Base-by-base conservation (phyloP, 2,797 vertebrate genomes). In the Coregonus ussuriensis region DNA sequence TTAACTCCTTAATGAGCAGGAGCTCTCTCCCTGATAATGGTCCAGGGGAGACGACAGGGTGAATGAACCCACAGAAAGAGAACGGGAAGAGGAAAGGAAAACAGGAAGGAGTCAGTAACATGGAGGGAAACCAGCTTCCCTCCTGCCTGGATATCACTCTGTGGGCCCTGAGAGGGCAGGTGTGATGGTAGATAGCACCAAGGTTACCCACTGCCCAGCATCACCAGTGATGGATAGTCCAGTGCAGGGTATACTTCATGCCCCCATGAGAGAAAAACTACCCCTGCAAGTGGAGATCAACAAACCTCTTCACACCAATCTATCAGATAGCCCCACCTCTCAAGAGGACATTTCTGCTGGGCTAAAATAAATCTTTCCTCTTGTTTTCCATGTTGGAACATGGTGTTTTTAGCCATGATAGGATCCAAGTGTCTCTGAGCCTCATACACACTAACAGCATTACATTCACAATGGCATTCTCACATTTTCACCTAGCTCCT, bases 1-100 rank as follows among this genome's bases (percentile, higher is more conserved):
- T 93, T 93, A 95, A 94, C 93, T 93, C 85, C 91, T 94, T 94
- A 93, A 94, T 93, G 92, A 94, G 93, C 90, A 93, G 88, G 88
- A 92, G 92, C 81, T 70, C 88, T 90, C 88, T 89, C 82, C 79
- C 81, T 79, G 93, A 95, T 94, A 94, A 93, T 87, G 86, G 90
- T 83, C 88, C 87, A 84, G 87, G 77, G 56, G 72, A 73, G 25
- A 77, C 71, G 33, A 31, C 21, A 51, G 62, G 62, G 31, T 2
- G 53, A 14, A 35, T 41, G 33, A 6, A 71, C 16, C 52, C 33
- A 70, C 59, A 25, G 76, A 73, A 51, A 47, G 65, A 71, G 69
- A 74, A 62, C 63, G 77, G 74, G 41, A 75, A 77, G 77, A 29
- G 87, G 79, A 53, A 70, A 47, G 72, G 79, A 68, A 15, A 72